Conservation (phyloP, 1,140 invertebrate species). For the Ctenoplectra terminalis region DNA sequence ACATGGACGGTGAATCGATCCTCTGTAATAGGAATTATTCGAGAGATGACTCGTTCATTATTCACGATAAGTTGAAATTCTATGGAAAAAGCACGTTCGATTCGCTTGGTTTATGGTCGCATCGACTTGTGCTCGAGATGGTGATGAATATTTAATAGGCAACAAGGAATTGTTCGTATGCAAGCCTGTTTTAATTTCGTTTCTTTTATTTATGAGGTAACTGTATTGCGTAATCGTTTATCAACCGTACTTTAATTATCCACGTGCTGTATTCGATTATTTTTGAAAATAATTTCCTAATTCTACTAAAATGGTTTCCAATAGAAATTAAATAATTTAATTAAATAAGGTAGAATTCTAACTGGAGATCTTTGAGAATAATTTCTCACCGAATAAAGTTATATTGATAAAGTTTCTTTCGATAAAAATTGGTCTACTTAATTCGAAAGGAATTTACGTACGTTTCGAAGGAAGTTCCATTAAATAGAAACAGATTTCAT, state of each 20-base stretch:
- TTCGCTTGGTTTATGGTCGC: not conserved
- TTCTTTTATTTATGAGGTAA: slow-evolving; percentile 7
- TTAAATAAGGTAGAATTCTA: no score
- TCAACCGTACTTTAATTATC: not conserved
- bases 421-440: not conserved
- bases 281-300: no score
- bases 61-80: slow-evolving; percentile 10
- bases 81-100: not conserved
- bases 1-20: not conserved
- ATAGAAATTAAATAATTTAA: no score
- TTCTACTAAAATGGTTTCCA: no score
- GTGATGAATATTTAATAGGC: not conserved
- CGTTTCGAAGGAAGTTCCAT: not conserved
- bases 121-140: not conserved
- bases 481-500: slow-evolving; percentile 10
- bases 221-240: not conserved
- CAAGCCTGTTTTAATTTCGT: not conserved
- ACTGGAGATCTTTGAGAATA: no score
- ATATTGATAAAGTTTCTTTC: no score
- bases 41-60: not conserved
- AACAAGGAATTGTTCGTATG: not conserved
- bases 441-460: not conserved
- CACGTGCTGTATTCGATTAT: no score
- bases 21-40: not conserved
- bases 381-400: no score